A percentile compares a stretch with the other conserved stretches of the same genome.
Conservation (phyloP, 2,888 invertebrate genomes). For the Hermaeophaga mercurialis region DNA sequence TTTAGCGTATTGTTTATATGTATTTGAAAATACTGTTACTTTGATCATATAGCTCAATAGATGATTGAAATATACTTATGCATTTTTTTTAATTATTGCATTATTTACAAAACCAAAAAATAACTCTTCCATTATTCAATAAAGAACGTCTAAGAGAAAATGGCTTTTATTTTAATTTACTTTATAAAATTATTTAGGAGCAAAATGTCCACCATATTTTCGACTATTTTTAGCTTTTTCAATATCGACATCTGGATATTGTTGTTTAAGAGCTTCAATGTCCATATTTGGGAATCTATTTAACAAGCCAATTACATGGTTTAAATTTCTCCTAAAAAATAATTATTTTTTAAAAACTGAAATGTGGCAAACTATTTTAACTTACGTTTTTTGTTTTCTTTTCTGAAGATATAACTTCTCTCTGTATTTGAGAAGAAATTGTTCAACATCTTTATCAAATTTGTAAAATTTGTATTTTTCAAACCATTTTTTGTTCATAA, state of each 20-base stretch:
- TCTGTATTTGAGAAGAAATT: conserved; percentile 65
- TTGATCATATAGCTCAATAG: too few relatives aligned
- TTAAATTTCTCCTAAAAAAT: conserved; percentile 63
- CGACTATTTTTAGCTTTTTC: conserved; percentile 65
- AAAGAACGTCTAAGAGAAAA: too few relatives aligned
- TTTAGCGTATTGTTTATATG: too few relatives aligned
- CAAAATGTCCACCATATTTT: conserved; percentile 56
- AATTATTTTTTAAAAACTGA: conserved; percentile 14
- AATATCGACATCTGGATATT: conserved; percentile 79
- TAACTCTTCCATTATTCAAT: too few relatives aligned
- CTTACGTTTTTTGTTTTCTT: conserved; percentile 51
- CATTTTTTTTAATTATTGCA: too few relatives aligned
- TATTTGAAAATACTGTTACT: too few relatives aligned
- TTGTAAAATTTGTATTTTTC: conserved; percentile 61
- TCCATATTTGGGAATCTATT: conserved; percentile 80
- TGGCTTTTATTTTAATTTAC: too few relatives aligned
- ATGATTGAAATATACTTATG: too few relatives aligned
- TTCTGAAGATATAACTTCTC: conserved; percentile 69
- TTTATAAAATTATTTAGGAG: conserved; percentile 44
- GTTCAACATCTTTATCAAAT: conserved; percentile 66
- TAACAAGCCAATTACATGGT: conserved; percentile 71
- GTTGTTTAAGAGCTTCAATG: conserved; percentile 68
- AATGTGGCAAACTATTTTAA: neutral
- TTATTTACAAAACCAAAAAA: too few relatives aligned
- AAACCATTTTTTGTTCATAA: conserved; percentile 70